A percentile compares a stretch with the other conserved stretches of the same genome.
These are phyloP conservation scores for Folsomia candida DNA, from an alignment of 2,888 invertebrate genomes.

Conservation along the genomic window DNA sequence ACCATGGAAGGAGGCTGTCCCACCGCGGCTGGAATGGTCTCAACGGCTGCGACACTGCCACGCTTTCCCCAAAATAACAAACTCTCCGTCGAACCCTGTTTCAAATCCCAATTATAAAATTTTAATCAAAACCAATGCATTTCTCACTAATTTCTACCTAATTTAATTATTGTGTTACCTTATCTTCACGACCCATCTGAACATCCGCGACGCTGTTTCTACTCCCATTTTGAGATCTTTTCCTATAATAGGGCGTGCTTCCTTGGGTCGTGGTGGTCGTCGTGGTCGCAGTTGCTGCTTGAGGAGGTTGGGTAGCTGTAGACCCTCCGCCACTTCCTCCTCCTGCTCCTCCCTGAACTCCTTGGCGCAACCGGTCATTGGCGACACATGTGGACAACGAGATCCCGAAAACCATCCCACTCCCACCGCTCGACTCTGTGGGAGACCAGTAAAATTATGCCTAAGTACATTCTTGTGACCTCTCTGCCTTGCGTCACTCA, in stretches of 20 bases:
- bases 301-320: conserved; percentile 11
- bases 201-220: conserved; percentile 39
- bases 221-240: conserved; percentile 46
- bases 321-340: conserved; percentile 15
- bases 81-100: conserved; percentile 20
- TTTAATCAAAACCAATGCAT: no score
- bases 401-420: conserved; percentile 79
- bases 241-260: not conserved
- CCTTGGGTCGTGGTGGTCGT: conserved; percentile 22
- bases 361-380: conserved; percentile 64
- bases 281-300: conserved; percentile 49
- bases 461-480: not conserved
- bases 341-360: not conserved
- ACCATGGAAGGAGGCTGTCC: not conserved
- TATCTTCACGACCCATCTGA: conserved; percentile 31
- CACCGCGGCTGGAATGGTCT: not conserved
- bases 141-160: no score
- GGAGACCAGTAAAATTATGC: not conserved
- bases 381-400: conserved; percentile 79
- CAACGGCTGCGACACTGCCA: conserved; percentile 15
- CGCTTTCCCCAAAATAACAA: conserved; percentile 24
- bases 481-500: no score
- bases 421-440: conserved; percentile 47
- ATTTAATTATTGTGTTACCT: conserved; percentile 22
- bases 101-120: not conserved